A percentile compares a stretch with the other conserved stretches of the same genome.
phyloP scores from a whole-genome alignment of 2,113 vertebrate species.

The Danionella cerebrum region DNA sequence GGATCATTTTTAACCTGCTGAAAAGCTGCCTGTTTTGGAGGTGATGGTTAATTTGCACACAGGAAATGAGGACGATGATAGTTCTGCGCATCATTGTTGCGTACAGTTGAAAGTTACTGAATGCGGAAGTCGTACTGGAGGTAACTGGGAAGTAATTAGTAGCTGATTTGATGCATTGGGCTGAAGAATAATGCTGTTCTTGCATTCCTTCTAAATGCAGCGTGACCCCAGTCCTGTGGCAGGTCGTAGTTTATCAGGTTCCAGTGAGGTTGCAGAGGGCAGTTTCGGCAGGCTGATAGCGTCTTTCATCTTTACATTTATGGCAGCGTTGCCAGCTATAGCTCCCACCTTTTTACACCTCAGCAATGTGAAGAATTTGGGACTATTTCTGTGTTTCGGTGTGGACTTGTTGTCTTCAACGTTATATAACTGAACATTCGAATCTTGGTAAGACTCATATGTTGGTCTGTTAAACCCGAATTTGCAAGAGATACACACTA shows the following conservation, averaged over 20 bases:
- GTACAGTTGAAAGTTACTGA: no score
- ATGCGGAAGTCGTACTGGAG: background rate
- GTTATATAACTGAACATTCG: slow-evolving; percentile 26
- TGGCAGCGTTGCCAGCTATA: slow-evolving; percentile 45
- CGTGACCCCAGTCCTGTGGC: background rate
- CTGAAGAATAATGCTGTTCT: background rate
- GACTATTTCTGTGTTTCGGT: slow-evolving; percentile 39
- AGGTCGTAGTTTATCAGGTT: background rate
- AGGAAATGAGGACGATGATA: background rate
- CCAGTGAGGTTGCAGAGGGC: slow-evolving; percentile 17
- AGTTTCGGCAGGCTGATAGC: background rate
- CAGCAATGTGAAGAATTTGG: slow-evolving; percentile 63
- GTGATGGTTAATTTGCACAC: background rate
- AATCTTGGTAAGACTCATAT: background rate
- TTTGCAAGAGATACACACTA: background rate
- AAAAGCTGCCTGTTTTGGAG: background rate
- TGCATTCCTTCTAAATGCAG: background rate
- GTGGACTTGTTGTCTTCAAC: slow-evolving; percentile 34
- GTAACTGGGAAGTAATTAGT: background rate
- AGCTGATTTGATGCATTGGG: background rate
- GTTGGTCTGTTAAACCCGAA: no score
- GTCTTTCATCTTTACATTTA: slow-evolving; percentile 37
- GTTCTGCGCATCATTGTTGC: background rate
- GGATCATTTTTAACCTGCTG: background rate
- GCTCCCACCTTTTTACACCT: slow-evolving; percentile 65